Percentiles rank a stretch among this genome's conserved stretches.
phyloP scores from a whole-genome alignment of 2,888 invertebrate genomes.

The Epirrhoe tristata region DNA sequence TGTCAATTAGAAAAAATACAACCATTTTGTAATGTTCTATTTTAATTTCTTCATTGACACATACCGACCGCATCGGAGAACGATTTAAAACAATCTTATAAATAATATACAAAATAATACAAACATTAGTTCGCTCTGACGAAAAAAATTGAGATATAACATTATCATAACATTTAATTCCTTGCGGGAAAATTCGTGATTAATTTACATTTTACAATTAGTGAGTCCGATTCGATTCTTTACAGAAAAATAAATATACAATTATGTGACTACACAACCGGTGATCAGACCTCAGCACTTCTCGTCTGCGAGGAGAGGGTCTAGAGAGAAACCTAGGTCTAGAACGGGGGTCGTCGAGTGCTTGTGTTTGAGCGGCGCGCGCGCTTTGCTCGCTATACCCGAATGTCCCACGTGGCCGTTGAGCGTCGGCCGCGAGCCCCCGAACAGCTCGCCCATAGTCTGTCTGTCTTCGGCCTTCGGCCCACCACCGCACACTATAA shows the following conservation, averaged over 20 bases:
- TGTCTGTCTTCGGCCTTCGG: conserved; percentile 54
- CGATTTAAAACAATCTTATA: conserved; percentile 79
- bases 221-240: conserved; percentile 72
- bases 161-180: conserved; percentile 73
- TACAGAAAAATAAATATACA: conserved; percentile 83
- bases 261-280: conserved; percentile 78
- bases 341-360: conserved; percentile 62
- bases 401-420: conserved; percentile 63
- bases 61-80: conserved; percentile 63
- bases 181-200: conserved; percentile 72
- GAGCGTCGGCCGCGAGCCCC: conserved; percentile 60
- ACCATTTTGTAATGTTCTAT: conserved; percentile 76
- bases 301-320: conserved; percentile 80
- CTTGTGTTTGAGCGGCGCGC: conserved; percentile 59
- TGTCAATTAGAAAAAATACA: conserved; percentile 82
- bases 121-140: conserved; percentile 78
- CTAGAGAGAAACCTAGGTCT: conserved; percentile 76
- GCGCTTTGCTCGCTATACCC: conserved; percentile 44
- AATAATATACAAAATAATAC: conserved; percentile 86
- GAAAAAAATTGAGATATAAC: conserved; percentile 76
- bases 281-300: conserved; percentile 77
- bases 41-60: conserved; percentile 68
- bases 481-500: conserved; percentile 75
- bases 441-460: conserved; percentile 70
- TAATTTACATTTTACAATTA: conserved; percentile 67